These are phyloP conservation scores for Nephrocerus scutellatus DNA, from an alignment of 2,888 invertebrate species.

Conservation along the genomic window DNA sequence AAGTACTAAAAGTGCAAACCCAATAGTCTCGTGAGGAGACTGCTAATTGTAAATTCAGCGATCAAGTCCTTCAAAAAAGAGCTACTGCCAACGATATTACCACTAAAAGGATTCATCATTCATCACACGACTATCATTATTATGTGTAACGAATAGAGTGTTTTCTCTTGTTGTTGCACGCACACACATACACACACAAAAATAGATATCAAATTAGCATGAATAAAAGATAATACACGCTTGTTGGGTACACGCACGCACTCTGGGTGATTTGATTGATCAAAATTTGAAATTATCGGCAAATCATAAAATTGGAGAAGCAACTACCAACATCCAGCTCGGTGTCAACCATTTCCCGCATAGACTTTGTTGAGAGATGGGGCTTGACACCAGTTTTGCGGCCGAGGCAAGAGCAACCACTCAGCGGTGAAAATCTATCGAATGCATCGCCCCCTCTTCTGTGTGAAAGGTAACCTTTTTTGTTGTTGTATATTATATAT, in stretches of 20 bases:
- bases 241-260: conserved; percentile 16
- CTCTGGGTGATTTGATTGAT: conserved; percentile 20
- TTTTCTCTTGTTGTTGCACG: background rate
- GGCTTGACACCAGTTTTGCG: conserved; percentile 96
- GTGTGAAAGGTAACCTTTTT: conserved; percentile 45
- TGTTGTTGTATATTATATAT: conserved; percentile 2
- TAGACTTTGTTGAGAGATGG: conserved; percentile 96
- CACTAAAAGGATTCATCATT: too few relatives aligned
- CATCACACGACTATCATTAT: too few relatives aligned
- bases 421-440: conserved; percentile 51
- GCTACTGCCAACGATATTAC: background rate
- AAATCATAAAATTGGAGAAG: conserved; percentile 35
- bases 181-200: conserved; percentile 3
- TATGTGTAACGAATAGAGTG: too few relatives aligned
- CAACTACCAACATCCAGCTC: conserved; percentile 40
- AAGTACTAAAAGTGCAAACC: too few relatives aligned
- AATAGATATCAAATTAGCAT: too few relatives aligned
- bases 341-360: conserved; percentile 77
- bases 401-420: conserved; percentile 92
- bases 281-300: conserved; percentile 15
- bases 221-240: conserved; percentile 22
- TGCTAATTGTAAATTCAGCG: background rate
- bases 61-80: conserved; percentile 2
- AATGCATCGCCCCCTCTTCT: conserved; percentile 49
- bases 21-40: too few relatives aligned